phyloP scores from a whole-genome alignment of 2,888 invertebrate genomes.

The Abscondita cerata region DNA sequence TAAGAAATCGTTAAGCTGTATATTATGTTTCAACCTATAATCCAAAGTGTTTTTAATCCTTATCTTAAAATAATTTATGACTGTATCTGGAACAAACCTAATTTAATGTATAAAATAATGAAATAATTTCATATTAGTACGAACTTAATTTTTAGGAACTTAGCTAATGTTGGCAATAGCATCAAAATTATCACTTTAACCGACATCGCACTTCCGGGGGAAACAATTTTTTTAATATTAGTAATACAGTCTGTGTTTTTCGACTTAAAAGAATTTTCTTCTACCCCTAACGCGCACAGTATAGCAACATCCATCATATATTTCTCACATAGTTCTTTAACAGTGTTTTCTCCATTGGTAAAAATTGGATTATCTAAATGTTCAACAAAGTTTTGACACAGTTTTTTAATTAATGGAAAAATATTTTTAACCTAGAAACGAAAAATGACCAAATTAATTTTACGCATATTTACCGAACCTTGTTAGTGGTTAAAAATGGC shows the following conservation, averaged over 20 bases:
- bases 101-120: neutral
- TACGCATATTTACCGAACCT: too few species aligned
- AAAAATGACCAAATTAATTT: neutral
- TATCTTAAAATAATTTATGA: conserved; percentile 49
- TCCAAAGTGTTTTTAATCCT: conserved; percentile 51
- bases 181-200: conserved; percentile 11
- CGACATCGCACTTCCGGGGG: conserved; percentile 15
- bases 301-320: conserved; percentile 58
- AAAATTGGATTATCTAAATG: conserved; percentile 53
- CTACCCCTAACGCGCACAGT: conserved; percentile 57
- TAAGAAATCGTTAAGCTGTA: conserved; percentile 56
- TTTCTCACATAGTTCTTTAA: conserved; percentile 54
- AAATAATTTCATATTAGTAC: conserved; percentile 24
- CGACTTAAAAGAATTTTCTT: conserved; percentile 52
- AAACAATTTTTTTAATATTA: conserved; percentile 41
- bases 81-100: conserved; percentile 36
- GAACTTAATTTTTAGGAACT: neutral
- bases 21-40: conserved; percentile 52
- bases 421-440: conserved; percentile 57
- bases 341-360: conserved; percentile 53
- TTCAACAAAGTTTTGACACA: conserved; percentile 55
- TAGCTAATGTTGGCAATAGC: neutral
- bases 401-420: conserved; percentile 59
- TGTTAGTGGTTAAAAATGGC: conserved; percentile 60
- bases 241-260: conserved; percentile 44